Percentiles rank a stretch among this genome's conserved stretches.
These are phyloP conservation scores for Odontomachus brunneus DNA, from an alignment of 1,140 invertebrate genomes.

Conservation along the genomic window DNA sequence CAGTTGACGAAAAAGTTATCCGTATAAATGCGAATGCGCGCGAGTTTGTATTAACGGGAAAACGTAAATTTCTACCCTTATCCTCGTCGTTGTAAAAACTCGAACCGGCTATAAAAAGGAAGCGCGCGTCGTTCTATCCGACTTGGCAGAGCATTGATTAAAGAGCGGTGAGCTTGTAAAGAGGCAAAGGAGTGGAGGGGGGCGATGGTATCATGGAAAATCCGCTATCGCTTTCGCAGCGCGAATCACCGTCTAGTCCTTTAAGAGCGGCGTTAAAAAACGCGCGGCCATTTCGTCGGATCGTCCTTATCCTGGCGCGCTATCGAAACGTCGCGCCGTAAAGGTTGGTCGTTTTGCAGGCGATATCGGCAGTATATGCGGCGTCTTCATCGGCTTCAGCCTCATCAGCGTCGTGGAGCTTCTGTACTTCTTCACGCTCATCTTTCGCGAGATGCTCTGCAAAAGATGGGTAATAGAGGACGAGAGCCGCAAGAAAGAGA, in stretches of 20 bases:
- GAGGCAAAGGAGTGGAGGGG: too few relatives aligned
- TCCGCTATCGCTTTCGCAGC: not conserved
- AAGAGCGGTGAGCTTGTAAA: not conserved
- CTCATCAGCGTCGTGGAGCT: slow-evolving; percentile 87
- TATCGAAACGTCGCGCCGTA: slow-evolving; percentile 7
- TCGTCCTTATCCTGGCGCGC: slow-evolving; percentile 21
- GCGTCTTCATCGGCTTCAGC: slow-evolving; percentile 88
- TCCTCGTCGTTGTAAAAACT: too few relatives aligned
- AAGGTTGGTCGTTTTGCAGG: slow-evolving; percentile 80
- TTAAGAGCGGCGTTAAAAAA: slow-evolving; percentile 31
- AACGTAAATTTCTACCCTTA: not conserved
- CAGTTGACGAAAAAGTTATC: not conserved
- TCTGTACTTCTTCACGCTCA: slow-evolving; percentile 85
- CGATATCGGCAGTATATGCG: slow-evolving; percentile 87
- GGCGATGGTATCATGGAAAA: slow-evolving; percentile 15
- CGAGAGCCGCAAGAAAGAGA: not conserved
- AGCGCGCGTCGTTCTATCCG: not conserved
- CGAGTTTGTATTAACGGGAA: not conserved
- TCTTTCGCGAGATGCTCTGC: slow-evolving; percentile 54
- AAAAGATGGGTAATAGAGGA: not conserved
- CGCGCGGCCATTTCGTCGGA: not conserved
- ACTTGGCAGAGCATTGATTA: slow-evolving; percentile 21
- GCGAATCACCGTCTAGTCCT: slow-evolving; percentile 3
- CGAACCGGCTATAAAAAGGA: not conserved
- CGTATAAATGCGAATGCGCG: too few relatives aligned